Base-by-base conservation (phyloP, 2,113 vertebrate genomes). In the Vidua macroura region DNA sequence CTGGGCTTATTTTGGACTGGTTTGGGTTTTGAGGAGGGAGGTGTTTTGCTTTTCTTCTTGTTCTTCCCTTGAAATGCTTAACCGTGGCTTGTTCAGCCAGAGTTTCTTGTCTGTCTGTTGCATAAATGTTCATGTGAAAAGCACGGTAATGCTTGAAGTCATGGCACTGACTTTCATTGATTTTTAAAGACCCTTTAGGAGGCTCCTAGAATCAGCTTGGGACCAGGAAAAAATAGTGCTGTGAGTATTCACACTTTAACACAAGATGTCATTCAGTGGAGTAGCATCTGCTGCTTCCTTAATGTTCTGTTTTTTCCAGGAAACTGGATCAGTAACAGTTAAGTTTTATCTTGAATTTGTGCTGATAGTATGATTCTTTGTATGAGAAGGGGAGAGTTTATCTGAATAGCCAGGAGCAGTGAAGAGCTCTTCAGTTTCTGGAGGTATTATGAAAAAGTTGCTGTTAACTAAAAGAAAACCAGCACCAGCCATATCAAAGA, bases 321-420 rank as follows among this genome's bases (percentile, higher is more conserved):
- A 92, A 92, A 82, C 41, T 13, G 3, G 91, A 87, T 80, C 41
- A 31, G 77, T 84, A 92, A 59, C 49, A 73, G 74, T 87, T 87
- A 82, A 79, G 55, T 79, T 95, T 96, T 92, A 90, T 90, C 72
- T 92, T 81, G 72, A 85, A 69, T 92, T 91, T 89, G 31, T 94
- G 75, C 63, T 85, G 90, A 90, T 88, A 66, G 11, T 2, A 0
- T 70, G 43, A 74, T 95, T 85, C 53, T 91, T 91, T 59, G 39
- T 15, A 77, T 44, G 22, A 56, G 48, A 81, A 86, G 33, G 33
- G 68, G 14, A 84, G 46, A 82, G 18, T 88, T 89, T 93, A 49
- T 88, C 68, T 94, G 69, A 75, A 75, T 66, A 78, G 30, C 79
- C 59, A 56, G 49, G 39, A 92, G 74, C 78, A 73, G 59, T 27